Conservation (phyloP, 2,888 invertebrate species). For the Blastobasis lacticolella region DNA sequence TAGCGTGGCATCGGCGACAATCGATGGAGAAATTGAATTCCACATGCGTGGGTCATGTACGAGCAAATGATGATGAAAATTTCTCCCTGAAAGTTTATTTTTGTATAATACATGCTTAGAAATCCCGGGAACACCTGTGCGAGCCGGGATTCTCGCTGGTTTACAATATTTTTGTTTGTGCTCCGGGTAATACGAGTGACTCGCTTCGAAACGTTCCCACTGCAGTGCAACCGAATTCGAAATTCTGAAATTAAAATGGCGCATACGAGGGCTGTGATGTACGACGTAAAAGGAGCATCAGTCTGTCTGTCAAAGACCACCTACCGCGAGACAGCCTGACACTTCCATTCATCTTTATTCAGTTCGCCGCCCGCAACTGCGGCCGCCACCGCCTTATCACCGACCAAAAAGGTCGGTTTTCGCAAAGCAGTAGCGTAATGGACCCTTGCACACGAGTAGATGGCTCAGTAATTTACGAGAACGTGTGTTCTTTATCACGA, state of each 20-base stretch:
- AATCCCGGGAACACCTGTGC: too few species aligned
- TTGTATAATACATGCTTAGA: too few species aligned
- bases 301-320: slow-evolving; percentile 64
- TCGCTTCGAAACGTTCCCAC: too few species aligned
- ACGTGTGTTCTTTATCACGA: slow-evolving; percentile 33
- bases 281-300: slow-evolving; percentile 44
- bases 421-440: too few species aligned
- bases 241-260: slow-evolving; percentile 40
- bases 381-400: slow-evolving; percentile 1
- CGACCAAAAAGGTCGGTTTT: neutral
- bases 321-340: slow-evolving; percentile 50
- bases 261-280: slow-evolving; percentile 12
- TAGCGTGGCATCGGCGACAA: too few species aligned
- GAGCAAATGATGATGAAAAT: too few species aligned
- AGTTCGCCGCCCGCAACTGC: slow-evolving; percentile 19
- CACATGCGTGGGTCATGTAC: too few species aligned
- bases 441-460: slow-evolving; percentile 20
- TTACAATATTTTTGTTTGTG: too few species aligned
- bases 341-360: slow-evolving; percentile 65
- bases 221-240: neutral
- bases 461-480: slow-evolving; percentile 46
- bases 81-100: too few species aligned
- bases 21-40: too few species aligned
- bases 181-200: too few species aligned
- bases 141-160: too few species aligned